phyloP scores from a whole-genome alignment of 2,888 invertebrate genomes.

The Nesidiocoris tenuis region DNA sequence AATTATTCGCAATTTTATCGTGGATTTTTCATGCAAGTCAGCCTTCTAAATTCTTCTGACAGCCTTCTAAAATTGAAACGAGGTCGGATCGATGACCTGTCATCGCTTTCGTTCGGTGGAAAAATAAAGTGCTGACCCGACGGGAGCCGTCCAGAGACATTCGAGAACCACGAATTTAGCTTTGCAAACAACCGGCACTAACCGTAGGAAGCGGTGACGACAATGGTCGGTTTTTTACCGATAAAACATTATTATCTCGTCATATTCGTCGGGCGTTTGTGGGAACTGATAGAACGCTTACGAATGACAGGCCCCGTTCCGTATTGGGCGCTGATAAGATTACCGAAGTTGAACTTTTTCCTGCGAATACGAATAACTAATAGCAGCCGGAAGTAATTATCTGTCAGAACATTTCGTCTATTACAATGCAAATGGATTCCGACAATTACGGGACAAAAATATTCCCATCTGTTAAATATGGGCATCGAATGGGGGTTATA shows the following conservation, averaged over 20 bases:
- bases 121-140: not conserved
- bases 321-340: not conserved
- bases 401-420: no score
- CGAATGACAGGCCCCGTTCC: not conserved
- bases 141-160: not conserved
- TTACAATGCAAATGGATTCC: no score
- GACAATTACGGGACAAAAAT: no score
- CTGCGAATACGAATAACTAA: no score
- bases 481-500: no score
- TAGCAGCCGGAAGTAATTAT: no score
- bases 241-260: not conserved
- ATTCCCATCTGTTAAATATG: no score
- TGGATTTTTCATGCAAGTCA: no score
- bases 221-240: not conserved
- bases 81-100: not conserved
- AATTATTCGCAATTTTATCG: no score
- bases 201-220: not conserved
- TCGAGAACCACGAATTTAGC: not conserved
- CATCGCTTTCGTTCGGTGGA: not conserved
- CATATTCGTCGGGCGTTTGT: not conserved
- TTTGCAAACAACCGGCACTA: not conserved
- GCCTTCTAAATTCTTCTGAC: no score
- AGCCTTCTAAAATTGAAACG: not conserved
- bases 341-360: not conserved
- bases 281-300: not conserved